These are phyloP conservation scores for Nemotelus nigrinus DNA, from an alignment of 2,888 invertebrate genomes.

Conservation along the genomic window DNA sequence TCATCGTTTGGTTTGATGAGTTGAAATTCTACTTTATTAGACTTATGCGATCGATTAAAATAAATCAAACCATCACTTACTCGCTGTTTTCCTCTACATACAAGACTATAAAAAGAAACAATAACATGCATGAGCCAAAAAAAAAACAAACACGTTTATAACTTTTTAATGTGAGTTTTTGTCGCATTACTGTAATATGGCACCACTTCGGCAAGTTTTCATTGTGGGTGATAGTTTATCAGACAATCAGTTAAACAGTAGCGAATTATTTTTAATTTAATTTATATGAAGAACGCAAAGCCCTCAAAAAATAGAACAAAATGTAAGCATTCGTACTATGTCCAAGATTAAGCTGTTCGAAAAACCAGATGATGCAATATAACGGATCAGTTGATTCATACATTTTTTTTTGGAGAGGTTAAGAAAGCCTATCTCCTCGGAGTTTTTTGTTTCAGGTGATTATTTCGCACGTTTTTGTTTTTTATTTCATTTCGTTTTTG, in stretches of 20 bases:
- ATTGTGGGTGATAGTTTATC: conserved; percentile 17
- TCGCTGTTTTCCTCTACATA: too few relatives aligned
- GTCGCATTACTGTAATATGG: background rate
- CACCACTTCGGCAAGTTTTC: conserved; percentile 9
- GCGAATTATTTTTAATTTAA: background rate
- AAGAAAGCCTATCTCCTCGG: background rate
- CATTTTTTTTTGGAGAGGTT: conserved; percentile 1
- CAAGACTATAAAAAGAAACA: too few relatives aligned
- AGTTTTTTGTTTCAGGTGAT: too few relatives aligned
- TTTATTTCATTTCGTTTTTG: background rate
- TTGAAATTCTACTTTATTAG: too few relatives aligned
- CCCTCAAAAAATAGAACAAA: background rate
- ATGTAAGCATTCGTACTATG: background rate
- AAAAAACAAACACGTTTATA: too few relatives aligned
- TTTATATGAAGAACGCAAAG: background rate
- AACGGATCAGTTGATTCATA: conserved; percentile 19
- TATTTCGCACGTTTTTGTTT: too few relatives aligned
- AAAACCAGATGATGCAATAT: conserved; percentile 29
- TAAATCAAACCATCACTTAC: too few relatives aligned
- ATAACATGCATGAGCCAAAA: too few relatives aligned
- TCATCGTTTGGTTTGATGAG: too few relatives aligned
- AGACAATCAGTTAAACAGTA: background rate
- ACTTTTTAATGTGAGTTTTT: too few relatives aligned
- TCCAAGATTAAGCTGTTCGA: background rate
- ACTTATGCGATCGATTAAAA: too few relatives aligned